Conservation (phyloP, 2,113 vertebrate species). For the Glaucidium brasilianum region DNA sequence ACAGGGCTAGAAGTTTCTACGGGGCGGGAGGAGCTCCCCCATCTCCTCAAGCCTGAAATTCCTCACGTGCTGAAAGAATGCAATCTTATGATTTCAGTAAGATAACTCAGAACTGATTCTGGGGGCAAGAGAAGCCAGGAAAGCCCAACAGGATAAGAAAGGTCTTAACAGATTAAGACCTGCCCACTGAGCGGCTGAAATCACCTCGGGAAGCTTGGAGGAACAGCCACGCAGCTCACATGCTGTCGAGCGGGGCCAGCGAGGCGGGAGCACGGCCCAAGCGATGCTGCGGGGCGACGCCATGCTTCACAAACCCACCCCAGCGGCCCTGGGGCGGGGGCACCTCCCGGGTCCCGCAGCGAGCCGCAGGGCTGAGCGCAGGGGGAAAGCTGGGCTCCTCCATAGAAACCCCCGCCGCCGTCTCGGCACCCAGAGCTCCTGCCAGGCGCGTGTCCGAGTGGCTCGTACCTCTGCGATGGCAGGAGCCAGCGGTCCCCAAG, state of each 20-base stretch:
- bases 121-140: not conserved
- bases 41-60: not conserved
- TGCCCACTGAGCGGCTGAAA: not conserved
- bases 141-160: not conserved
- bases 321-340: not conserved
- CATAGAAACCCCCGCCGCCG: not conserved
- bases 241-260: too few species aligned
- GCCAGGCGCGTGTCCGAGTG: not conserved
- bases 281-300: not conserved
- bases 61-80: not conserved
- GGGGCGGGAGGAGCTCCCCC: not conserved
- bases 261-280: not conserved
- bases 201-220: not conserved
- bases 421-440: not conserved
- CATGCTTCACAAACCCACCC: accelerated
- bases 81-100: not conserved
- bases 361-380: too few species aligned
- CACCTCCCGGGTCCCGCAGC: not conserved
- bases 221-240: not conserved
- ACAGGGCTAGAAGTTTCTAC: accelerated
- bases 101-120: too few species aligned
- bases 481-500: not conserved
- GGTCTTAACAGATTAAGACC: not conserved
- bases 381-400: not conserved
- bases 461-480: too few species aligned